Base-by-base conservation (phyloP, 2,113 vertebrate species). In the Numenius arquata region DNA sequence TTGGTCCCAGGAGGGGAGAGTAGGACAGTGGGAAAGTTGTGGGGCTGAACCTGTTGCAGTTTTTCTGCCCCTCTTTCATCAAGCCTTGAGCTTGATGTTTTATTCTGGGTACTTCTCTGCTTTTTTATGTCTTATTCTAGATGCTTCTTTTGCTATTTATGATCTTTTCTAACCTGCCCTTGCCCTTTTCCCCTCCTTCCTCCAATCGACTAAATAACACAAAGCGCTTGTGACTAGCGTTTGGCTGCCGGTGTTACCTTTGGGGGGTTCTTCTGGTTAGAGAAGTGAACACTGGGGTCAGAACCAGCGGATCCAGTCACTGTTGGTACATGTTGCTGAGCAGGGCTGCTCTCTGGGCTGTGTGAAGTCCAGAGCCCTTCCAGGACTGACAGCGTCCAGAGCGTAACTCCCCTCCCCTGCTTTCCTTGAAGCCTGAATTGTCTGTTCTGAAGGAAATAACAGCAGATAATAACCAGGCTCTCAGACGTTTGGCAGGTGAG, bases 281-380 rank as follows among this genome's bases (percentile, higher is more conserved):
- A 17, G 1, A 21, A 25, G 32, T 2, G 43, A 78, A 12, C 6
- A 0, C 0, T 3, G 11, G 73, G 85, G 52, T 71, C 21, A 15
- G 27, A 14, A 8, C 21, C 72, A 63, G 85, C 74, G 83, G 40
- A 4, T 22, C 19, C 55, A 2, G 12, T 7, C 20, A 16, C 45
- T 10, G 0, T 0, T 32, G 62, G n/a, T 17, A 9, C 15, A 5
- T 3, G 2, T 1, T 53, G 25, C 82, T 36, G 29, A 27, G 74
- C 43, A 26, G 34, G 50, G 30, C 43, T 53, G 50, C 9, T 15
- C 65, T 7, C 66, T 58, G 45, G 29, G n/a, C 12, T 0, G 3
- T 4, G 38, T 77, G 8, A 3, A 3, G 0, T 43, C 27, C 65
- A 59, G 73, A 55, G 81, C 65, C 61, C 61, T 40, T 2, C 32